A percentile compares a stretch with the other conserved stretches of the same genome.
Evolutionary conservation across 2,113 vertebrate genomes (phyloP).

Genomic region (Eudorcas thomsonii): DNA sequence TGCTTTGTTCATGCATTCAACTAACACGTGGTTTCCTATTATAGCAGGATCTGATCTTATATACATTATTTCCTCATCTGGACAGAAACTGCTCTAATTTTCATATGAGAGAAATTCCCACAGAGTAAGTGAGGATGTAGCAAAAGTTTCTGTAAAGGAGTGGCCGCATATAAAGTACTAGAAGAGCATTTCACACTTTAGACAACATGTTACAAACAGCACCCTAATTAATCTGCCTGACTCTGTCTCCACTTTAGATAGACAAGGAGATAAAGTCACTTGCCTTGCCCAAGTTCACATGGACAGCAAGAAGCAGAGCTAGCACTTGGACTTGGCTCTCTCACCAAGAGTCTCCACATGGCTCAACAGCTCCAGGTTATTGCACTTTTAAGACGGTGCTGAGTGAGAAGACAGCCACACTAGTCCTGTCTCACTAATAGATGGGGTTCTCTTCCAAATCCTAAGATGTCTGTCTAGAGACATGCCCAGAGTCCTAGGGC

Average conservation of each 20-base stretch:
- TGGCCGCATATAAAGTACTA: neutral
- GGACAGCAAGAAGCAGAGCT: neutral
- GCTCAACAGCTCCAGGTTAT: neutral
- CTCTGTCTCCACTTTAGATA: neutral
- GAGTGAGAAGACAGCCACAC: neutral
- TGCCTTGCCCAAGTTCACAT: neutral
- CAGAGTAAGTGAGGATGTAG: neutral
- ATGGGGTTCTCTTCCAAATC: neutral
- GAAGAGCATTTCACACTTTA: neutral
- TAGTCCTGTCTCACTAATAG: neutral
- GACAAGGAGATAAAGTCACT: neutral
- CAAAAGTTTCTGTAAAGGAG: neutral
- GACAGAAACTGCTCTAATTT: neutral
- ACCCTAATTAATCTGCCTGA: neutral
- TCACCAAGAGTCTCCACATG: neutral
- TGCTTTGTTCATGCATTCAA: neutral
- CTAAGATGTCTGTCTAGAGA: neutral
- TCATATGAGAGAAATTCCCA: neutral
- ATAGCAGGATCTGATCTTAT: neutral
- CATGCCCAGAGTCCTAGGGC: neutral
- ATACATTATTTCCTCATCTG: neutral
- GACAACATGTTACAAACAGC: neutral
- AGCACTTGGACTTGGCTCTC: neutral
- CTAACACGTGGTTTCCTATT: neutral
- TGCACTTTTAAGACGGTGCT: neutral